Conservation (phyloP, 30 jellyfish, hydroid and myxozoan species). For the Cassiopea xamachana region DNA sequence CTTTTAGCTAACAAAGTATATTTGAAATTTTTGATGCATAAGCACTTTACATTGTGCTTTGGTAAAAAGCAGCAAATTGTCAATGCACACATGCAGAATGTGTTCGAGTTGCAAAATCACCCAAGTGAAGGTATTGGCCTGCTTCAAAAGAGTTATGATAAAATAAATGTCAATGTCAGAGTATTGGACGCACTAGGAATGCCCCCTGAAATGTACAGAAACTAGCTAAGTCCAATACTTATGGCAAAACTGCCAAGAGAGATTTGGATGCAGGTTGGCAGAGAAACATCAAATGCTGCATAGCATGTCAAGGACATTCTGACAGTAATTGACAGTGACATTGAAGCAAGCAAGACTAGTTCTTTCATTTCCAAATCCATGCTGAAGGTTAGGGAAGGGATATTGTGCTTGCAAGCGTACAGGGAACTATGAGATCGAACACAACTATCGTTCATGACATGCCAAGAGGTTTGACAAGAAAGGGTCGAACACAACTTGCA, state of each 20-base stretch:
- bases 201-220: not conserved
- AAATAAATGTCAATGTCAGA: not conserved
- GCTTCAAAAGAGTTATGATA: not conserved
- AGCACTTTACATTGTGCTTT: too few relatives aligned
- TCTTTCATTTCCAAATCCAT: too few relatives aligned
- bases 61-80: constrained; percentile 2
- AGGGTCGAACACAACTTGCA: not conserved
- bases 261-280: not conserved
- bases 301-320: not conserved
- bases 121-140: not conserved
- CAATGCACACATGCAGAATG: constrained; percentile 1
- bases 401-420: not conserved
- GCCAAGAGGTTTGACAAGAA: not conserved
- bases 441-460: not conserved
- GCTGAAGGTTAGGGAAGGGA: not conserved
- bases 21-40: too few relatives aligned
- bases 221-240: not conserved
- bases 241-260: not conserved
- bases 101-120: not conserved
- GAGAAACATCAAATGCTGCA: not conserved
- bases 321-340: not conserved
- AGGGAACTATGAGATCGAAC: not conserved
- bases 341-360: not conserved
- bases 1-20: too few relatives aligned
- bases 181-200: not conserved